These are phyloP conservation scores for Grallaria varia DNA, from an alignment of 2,113 vertebrate species.

Conservation along the genomic window DNA sequence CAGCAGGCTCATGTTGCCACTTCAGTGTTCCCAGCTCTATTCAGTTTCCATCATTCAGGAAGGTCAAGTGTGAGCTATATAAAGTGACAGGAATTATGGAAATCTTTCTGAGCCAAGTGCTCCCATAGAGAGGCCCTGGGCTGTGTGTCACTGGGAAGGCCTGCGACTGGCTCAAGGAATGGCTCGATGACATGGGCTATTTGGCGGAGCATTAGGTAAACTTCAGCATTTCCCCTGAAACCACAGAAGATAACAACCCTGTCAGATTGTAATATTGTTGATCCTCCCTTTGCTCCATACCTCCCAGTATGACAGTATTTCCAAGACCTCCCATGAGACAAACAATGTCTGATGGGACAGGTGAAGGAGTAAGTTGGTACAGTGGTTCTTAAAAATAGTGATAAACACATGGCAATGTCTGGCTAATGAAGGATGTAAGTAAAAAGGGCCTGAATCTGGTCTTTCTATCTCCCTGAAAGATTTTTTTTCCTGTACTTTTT, in stretches of 20 bases:
- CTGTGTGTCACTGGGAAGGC: not conserved
- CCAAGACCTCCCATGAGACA: not conserved
- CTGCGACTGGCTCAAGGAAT: not conserved
- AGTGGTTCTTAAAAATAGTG: not conserved
- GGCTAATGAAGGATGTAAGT: not conserved
- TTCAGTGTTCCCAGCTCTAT: not conserved
- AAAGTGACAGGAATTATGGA: not conserved
- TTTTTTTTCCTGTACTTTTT: not conserved
- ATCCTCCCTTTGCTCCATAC: not conserved
- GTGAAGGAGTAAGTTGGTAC: not conserved
- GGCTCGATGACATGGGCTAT: not conserved
- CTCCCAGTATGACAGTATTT: not conserved
- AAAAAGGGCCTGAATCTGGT: not conserved
- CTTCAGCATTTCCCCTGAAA: not conserved
- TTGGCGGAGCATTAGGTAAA: not conserved
- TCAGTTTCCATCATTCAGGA: not conserved
- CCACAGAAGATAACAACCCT: not conserved
- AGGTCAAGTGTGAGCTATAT: slow-evolving; percentile 21
- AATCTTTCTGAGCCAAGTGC: not conserved
- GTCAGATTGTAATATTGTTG: not conserved
- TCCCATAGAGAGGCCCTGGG: not conserved
- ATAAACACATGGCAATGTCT: not conserved
- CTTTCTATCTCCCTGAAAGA: not conserved
- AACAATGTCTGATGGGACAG: not conserved
- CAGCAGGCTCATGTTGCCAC: not conserved